Percentiles rank a stretch among this genome's conserved stretches.
Evolutionary conservation across 2,888 invertebrate species (phyloP).

Genomic region (Alviniconcha strummeri): DNA sequence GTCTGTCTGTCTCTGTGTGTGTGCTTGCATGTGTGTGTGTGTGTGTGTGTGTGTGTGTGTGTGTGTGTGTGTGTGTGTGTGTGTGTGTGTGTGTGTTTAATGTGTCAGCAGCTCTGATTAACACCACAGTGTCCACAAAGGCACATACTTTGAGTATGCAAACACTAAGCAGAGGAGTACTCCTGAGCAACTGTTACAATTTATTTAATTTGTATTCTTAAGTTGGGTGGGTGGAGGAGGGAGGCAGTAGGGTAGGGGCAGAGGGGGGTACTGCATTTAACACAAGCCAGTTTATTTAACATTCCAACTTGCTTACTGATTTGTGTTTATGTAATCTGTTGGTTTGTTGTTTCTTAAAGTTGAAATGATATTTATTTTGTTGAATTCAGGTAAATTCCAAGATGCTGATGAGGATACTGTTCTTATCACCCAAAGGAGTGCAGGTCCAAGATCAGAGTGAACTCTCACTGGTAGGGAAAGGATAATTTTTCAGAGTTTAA

Average conservation of each 20-base stretch:
- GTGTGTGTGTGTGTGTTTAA: neutral
- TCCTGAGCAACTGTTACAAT: neutral
- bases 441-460: conserved; percentile 53
- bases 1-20: neutral
- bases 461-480: conserved; percentile 41
- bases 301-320: neutral
- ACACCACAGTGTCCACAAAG: no score
- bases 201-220: neutral
- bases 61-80: neutral
- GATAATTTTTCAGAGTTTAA: no score
- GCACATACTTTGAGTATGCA: no score
- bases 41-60: neutral
- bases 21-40: neutral
- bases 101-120: neutral
- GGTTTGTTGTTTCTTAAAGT: no score
- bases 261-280: neutral
- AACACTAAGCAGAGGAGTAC: no score
- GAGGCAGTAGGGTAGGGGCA: no score
- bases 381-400: conserved; percentile 61
- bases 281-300: neutral
- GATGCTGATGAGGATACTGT: conserved; percentile 60
- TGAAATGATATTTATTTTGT: no score
- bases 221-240: no score
- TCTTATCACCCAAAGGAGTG: conserved; percentile 62
- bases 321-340: no score